phyloP scores from a whole-genome alignment of 1,140 invertebrate genomes.

The Saccostrea glomerata region DNA sequence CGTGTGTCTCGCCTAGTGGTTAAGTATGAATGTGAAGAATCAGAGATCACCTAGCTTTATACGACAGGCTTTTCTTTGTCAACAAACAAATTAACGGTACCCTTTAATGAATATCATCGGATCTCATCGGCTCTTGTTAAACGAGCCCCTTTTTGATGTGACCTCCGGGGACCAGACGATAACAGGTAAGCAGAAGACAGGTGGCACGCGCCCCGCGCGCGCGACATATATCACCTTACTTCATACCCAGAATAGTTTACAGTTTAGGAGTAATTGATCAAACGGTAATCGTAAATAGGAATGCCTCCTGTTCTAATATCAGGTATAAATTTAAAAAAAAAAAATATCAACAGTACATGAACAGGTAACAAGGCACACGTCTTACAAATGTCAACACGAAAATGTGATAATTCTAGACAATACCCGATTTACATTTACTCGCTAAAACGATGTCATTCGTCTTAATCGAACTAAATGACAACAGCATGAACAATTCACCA shows the following conservation, averaged over 20 bases:
- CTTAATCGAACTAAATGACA: conserved; percentile 1
- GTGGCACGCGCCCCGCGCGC: conserved; percentile 26
- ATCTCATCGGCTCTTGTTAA: not conserved
- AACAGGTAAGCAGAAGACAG: conserved; percentile 29
- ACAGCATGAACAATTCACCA: not conserved
- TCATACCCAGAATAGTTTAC: conserved; percentile 7
- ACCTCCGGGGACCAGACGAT: conserved; percentile 14
- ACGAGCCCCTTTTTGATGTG: conserved; percentile 13
- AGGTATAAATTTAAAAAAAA: not conserved
- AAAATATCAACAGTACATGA: not conserved
- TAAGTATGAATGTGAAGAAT: not conserved
- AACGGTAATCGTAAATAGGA: not conserved
- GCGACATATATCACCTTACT: conserved; percentile 30
- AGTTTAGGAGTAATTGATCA: conserved; percentile 3
- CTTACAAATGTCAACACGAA: conserved; percentile 8
- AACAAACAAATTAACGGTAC: conserved; percentile 12
- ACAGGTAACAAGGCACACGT: not conserved
- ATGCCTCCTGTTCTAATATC: not conserved
- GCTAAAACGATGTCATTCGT: conserved; percentile 15
- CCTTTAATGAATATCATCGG: conserved; percentile 2
- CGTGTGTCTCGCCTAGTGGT: not conserved
- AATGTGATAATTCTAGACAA: conserved; percentile 26
- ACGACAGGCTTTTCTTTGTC: not conserved
- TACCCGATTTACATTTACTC: not conserved
- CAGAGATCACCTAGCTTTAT: not conserved